phyloP scores from a whole-genome alignment of 2,888 invertebrate genomes.

The Luffia ferchaultella region DNA sequence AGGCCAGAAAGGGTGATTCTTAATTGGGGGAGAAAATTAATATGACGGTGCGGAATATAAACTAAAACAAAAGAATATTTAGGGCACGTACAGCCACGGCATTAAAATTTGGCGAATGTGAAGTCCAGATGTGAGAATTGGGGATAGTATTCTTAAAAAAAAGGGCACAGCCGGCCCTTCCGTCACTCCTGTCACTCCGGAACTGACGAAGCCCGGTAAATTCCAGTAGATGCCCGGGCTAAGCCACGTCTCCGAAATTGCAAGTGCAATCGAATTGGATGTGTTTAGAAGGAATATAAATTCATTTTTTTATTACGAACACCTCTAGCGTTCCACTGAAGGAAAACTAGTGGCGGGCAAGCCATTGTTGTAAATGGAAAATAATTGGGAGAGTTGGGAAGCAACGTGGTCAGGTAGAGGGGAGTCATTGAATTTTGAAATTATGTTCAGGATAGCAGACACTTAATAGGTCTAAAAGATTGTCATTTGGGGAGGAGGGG shows the following conservation, averaged over 20 bases:
- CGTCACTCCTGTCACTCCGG: slow-evolving; percentile 16
- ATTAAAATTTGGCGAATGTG: too few relatives aligned
- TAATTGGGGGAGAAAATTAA: too few relatives aligned
- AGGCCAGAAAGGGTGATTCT: too few relatives aligned
- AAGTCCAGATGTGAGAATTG: slow-evolving; percentile 11
- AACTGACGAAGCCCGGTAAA: slow-evolving; percentile 14
- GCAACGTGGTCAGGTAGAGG: not conserved
- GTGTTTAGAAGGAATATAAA: slow-evolving; percentile 7
- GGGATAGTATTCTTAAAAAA: slow-evolving; percentile 10
- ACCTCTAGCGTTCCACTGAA: too few relatives aligned
- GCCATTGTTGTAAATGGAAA: too few relatives aligned
- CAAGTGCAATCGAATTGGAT: slow-evolving; percentile 6
- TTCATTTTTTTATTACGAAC: slow-evolving; percentile 10
- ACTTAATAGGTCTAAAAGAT: not conserved
- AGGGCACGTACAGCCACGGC: too few relatives aligned
- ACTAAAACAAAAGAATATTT: slow-evolving; percentile 13
- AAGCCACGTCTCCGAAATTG: slow-evolving; percentile 15
- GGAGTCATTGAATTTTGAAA: too few relatives aligned
- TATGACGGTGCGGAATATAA: slow-evolving; percentile 12
- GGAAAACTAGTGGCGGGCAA: too few relatives aligned
- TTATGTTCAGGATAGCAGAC: not conserved
- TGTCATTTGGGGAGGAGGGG: too few relatives aligned
- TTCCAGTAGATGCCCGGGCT: slow-evolving; percentile 10
- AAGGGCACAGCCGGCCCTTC: slow-evolving; percentile 14
- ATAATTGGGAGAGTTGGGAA: not conserved